A percentile compares a stretch with the other conserved stretches of the same genome.
Evolutionary conservation across 92 coral and sea anemone genomes (phyloP).

Genomic region (Porites evermanni): DNA sequence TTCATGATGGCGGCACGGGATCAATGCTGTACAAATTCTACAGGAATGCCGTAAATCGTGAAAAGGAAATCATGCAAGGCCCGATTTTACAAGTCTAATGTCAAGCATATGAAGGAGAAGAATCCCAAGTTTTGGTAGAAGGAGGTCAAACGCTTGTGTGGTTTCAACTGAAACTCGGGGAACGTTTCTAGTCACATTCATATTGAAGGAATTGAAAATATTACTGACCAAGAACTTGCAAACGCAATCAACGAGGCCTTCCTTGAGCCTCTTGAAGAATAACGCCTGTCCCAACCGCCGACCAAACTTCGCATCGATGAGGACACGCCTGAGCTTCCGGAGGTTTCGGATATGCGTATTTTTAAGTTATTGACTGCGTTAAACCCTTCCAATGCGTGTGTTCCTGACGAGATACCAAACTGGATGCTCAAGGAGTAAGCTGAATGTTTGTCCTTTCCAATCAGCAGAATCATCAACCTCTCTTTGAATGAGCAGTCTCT

Average conservation of each 20-base stretch:
- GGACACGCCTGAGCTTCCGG: conserved; percentile 21
- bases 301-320: conserved; percentile 19
- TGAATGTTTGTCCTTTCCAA: too few species aligned
- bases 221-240: conserved; percentile 27
- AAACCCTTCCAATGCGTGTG: not conserved
- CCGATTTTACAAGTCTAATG: conserved; percentile 18
- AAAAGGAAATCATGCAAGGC: conserved; percentile 40
- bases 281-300: conserved; percentile 30
- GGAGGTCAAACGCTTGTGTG: conserved; percentile 30
- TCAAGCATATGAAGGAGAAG: not conserved
- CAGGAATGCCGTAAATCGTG: conserved; percentile 45
- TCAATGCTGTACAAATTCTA: conserved; percentile 1
- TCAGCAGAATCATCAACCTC: too few species aligned
- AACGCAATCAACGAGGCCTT: not conserved
- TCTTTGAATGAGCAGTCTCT: too few species aligned
- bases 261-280: conserved; percentile 6
- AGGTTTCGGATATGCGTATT: conserved; percentile 30
- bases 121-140: conserved; percentile 31
- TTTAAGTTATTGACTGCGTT: conserved; percentile 3
- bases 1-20: not conserved
- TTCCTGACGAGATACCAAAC: not conserved
- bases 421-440: not conserved
- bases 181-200: not conserved
- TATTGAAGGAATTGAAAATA: not conserved
- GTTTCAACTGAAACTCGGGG: not conserved